Conservation (phyloP, 2,888 invertebrate species). For the Tachina lurida region DNA sequence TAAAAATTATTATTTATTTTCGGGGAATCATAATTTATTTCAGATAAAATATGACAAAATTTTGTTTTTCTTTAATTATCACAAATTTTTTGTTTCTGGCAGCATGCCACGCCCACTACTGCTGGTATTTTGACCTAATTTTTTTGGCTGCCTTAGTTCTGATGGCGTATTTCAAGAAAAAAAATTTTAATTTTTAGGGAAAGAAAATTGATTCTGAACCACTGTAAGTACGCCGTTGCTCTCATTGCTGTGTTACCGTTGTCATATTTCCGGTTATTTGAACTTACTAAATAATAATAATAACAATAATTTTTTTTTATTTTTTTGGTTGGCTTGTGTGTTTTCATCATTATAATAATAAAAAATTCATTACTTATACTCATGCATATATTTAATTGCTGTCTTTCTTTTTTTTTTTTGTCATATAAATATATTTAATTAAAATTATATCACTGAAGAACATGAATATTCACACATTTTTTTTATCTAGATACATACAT, state of each 20-base stretch:
- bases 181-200: too few relatives aligned
- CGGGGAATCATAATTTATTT: too few relatives aligned
- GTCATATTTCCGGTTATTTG: conserved; percentile 66
- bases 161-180: too few relatives aligned
- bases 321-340: conserved; percentile 5
- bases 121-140: too few relatives aligned
- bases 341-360: conserved; percentile 38
- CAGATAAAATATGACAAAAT: too few relatives aligned
- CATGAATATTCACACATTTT: conserved; percentile 20
- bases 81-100: too few relatives aligned
- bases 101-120: too few relatives aligned
- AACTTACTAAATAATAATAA: conserved; percentile 34
- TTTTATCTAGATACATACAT: neutral
- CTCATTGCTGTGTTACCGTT: conserved; percentile 35
- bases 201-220: too few relatives aligned
- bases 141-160: too few relatives aligned
- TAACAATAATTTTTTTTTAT: conserved; percentile 3
- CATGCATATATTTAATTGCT: neutral
- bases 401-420: neutral
- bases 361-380: conserved; percentile 7
- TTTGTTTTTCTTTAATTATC: too few relatives aligned
- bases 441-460: conserved; percentile 51
- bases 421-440: conserved; percentile 53
- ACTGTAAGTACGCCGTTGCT: conserved; percentile 7
- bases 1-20: too few relatives aligned